phyloP scores from a whole-genome alignment of 2,888 invertebrate genomes.

The Drosophila dives region DNA sequence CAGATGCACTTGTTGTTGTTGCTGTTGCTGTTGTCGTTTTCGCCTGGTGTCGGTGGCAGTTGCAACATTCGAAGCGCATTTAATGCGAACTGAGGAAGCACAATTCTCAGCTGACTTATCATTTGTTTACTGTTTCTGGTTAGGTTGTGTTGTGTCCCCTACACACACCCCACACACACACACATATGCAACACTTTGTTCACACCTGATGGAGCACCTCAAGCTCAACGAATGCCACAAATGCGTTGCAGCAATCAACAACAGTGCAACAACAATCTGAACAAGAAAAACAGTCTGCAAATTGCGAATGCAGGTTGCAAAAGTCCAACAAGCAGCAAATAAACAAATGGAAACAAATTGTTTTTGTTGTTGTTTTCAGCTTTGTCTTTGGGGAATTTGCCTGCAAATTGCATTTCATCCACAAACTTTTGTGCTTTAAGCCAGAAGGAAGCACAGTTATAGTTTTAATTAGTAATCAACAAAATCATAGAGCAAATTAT shows the following conservation, averaged over 20 bases:
- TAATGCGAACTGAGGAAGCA: slow-evolving; percentile 60
- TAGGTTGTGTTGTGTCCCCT: not conserved
- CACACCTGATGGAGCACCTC: slow-evolving; percentile 16
- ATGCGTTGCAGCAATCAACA: slow-evolving; percentile 14
- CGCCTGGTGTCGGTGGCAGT: slow-evolving; percentile 9
- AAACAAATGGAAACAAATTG: slow-evolving; percentile 6
- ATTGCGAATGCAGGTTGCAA: slow-evolving; percentile 6
- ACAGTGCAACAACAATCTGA: not conserved
- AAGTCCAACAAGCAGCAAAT: not conserved
- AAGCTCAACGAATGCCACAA: slow-evolving; percentile 29
- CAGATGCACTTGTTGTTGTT: not conserved
- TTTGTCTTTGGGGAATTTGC: slow-evolving; percentile 21
- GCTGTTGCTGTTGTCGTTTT: slow-evolving; percentile 3
- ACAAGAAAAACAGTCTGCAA: slow-evolving; percentile 16
- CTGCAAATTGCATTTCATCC: slow-evolving; percentile 5
- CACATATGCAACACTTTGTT: not conserved
- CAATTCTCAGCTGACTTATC: slow-evolving; percentile 28
- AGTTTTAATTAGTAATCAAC: not conserved
- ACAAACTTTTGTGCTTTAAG: not conserved
- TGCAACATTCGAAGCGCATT: slow-evolving; percentile 61
- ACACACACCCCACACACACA: not conserved
- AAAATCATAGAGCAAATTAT: not conserved
- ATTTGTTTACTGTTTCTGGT: slow-evolving; percentile 45
- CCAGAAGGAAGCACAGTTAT: not conserved
- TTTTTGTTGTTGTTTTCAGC: not conserved